Conservation (phyloP, 2,113 vertebrate genomes). For the Egretta garzetta region DNA sequence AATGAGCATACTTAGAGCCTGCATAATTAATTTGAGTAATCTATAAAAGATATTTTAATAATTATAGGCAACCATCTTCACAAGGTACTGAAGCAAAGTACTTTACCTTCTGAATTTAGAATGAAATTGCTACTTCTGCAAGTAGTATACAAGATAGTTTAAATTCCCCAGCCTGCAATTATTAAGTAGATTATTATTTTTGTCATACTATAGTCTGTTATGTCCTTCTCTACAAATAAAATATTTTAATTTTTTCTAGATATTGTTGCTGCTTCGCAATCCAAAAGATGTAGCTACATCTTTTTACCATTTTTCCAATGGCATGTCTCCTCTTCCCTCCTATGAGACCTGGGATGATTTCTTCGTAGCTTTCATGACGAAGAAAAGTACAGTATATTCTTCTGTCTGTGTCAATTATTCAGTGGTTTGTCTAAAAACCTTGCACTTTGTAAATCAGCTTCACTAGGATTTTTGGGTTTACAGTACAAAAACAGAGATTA, state of each 20-base stretch:
- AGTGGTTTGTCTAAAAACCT: not conserved
- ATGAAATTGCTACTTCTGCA: not conserved
- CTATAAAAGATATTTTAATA: not conserved
- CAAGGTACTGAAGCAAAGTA: not conserved
- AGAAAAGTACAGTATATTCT: slow-evolving; percentile 42
- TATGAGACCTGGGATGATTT: slow-evolving; percentile 53
- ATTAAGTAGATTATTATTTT: not conserved
- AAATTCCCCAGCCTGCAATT: not conserved
- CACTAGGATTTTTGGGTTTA: not conserved
- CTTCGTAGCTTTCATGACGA: slow-evolving; percentile 50
- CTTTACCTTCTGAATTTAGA: not conserved
- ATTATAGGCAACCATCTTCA: not conserved
- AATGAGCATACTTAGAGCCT: not conserved
- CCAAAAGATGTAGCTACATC: slow-evolving; percentile 65
- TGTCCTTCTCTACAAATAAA: not conserved
- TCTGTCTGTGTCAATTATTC: not conserved
- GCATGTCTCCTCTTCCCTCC: not conserved
- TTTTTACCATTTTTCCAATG: slow-evolving; percentile 56
- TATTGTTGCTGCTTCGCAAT: slow-evolving; percentile 60
- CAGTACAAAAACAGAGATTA: not conserved
- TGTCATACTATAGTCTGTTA: not conserved
- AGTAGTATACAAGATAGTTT: not conserved
- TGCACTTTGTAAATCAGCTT: not conserved
- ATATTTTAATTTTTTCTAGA: not conserved
- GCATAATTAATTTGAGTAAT: not conserved